phyloP scores from a whole-genome alignment of 2,113 vertebrate species.

The Terrapene triunguis region DNA sequence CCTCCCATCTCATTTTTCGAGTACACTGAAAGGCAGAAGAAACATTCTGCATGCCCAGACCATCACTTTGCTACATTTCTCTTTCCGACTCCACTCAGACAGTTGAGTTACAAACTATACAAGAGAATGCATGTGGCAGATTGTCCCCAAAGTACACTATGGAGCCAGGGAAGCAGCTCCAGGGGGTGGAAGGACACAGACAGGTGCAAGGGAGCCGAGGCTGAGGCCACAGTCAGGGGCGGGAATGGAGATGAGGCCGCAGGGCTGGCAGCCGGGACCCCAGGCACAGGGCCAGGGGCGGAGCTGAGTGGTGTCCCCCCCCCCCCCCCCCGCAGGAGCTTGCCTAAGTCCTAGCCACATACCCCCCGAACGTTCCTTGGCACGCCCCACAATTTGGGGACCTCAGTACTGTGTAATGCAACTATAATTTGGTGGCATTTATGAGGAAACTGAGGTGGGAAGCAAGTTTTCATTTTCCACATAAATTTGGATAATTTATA shows the following conservation, averaged over 20 bases:
- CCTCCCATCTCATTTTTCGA: background rate
- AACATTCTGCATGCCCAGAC: background rate
- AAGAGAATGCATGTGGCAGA: background rate
- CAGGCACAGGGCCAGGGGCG: too few relatives aligned
- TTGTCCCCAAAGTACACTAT: background rate
- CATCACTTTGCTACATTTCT: background rate
- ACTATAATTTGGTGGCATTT: background rate
- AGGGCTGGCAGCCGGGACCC: too few relatives aligned
- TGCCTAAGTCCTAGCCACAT: too few relatives aligned
- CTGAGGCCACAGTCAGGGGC: too few relatives aligned
- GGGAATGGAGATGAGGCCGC: too few relatives aligned
- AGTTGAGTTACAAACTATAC: background rate
- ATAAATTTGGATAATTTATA: background rate
- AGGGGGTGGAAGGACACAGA: too few relatives aligned
- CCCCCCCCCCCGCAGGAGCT: too few relatives aligned
- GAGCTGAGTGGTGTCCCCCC: too few relatives aligned
- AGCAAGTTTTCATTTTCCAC: background rate
- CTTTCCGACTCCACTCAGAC: background rate
- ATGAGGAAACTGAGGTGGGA: background rate
- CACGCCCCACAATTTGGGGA: too few relatives aligned
- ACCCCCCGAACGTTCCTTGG: too few relatives aligned
- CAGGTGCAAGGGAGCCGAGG: too few relatives aligned
- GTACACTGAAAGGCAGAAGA: background rate
- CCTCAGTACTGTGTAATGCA: background rate
- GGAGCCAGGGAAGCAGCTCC: too few relatives aligned